Conservation (phyloP, 2,888 invertebrate species). For the Noctua comes region DNA sequence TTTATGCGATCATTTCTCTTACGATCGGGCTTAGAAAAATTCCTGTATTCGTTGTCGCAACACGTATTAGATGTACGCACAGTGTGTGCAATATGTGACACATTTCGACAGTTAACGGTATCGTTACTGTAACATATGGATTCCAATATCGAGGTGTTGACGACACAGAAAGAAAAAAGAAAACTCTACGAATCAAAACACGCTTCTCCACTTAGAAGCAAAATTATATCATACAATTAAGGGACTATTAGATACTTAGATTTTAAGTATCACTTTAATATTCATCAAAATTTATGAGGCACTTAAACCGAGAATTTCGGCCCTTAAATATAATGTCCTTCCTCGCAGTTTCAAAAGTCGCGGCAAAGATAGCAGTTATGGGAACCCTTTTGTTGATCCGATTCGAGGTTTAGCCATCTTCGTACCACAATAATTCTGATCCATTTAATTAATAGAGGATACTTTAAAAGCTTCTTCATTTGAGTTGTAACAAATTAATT, state of each 20-base stretch:
- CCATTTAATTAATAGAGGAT: conserved; percentile 34
- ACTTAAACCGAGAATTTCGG: conserved; percentile 36
- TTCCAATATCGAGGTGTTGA: conserved; percentile 60
- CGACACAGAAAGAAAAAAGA: conserved; percentile 20
- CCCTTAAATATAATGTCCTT: conserved; percentile 58
- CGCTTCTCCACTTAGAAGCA: conserved; percentile 23
- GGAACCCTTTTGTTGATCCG: conserved; percentile 40
- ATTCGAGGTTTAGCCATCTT: conserved; percentile 31
- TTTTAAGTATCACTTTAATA: conserved; percentile 59
- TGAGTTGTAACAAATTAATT: conserved; percentile 10
- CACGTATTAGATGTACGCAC: conserved; percentile 51
- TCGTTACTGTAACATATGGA: conserved; percentile 65
- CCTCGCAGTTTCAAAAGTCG: conserved; percentile 54
- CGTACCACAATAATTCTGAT: conserved; percentile 12
- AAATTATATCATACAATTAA: conserved; percentile 53
- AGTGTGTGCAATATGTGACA: conserved; percentile 63
- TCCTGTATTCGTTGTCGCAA: conserved; percentile 42
- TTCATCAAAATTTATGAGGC: conserved; percentile 59
- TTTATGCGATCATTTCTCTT: conserved; percentile 61
- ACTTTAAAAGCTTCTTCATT: conserved; percentile 28
- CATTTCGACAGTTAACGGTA: conserved; percentile 61
- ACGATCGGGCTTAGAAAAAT: conserved; percentile 51
- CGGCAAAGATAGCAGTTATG: conserved; percentile 46
- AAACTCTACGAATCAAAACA: conserved; percentile 24
- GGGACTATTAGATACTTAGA: conserved; percentile 49